Evolutionary conservation across 35 echinoderm and acorn worm species (phyloP).

Genomic region (Heliocidaris tuberculata): DNA sequence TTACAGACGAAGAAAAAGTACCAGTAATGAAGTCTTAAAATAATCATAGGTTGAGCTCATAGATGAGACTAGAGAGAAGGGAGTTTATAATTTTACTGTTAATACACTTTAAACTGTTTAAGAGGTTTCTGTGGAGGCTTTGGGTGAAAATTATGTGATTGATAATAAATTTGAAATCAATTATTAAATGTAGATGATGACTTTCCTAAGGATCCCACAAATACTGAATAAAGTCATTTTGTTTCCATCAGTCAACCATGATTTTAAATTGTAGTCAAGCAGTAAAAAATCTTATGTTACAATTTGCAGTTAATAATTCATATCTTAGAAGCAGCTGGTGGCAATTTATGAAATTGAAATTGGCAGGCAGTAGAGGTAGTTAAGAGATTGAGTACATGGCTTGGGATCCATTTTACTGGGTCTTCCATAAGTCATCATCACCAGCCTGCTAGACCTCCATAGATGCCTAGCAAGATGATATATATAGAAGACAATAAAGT

Average conservation of each 20-base stretch:
- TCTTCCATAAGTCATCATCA: slow-evolving; percentile 3
- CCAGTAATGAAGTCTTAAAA: too few relatives aligned
- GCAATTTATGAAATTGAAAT: neutral
- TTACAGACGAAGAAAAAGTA: neutral
- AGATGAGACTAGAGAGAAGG: too few relatives aligned
- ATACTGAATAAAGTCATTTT: neutral
- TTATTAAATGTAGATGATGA: too few relatives aligned
- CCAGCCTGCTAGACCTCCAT: neutral
- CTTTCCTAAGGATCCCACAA: too few relatives aligned
- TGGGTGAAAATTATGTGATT: too few relatives aligned
- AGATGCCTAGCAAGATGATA: neutral
- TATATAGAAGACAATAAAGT: neutral
- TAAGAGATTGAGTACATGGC: neutral
- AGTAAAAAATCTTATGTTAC: neutral
- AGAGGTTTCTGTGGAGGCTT: too few relatives aligned
- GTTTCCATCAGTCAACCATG: neutral
- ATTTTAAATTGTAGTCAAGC: neutral
- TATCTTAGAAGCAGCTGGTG: slow-evolving; percentile 1
- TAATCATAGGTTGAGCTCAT: too few relatives aligned
- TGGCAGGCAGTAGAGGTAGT: neutral
- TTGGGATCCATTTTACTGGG: neutral
- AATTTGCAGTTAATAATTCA: slow-evolving; percentile 14
- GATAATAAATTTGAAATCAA: too few relatives aligned
- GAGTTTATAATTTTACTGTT: too few relatives aligned
- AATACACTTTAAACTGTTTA: too few relatives aligned